Evolutionary conservation across 2,797 vertebrate species (phyloP), one percentile per base, ranked within the genome.

Genomic region (Esox masquinongy): DNA sequence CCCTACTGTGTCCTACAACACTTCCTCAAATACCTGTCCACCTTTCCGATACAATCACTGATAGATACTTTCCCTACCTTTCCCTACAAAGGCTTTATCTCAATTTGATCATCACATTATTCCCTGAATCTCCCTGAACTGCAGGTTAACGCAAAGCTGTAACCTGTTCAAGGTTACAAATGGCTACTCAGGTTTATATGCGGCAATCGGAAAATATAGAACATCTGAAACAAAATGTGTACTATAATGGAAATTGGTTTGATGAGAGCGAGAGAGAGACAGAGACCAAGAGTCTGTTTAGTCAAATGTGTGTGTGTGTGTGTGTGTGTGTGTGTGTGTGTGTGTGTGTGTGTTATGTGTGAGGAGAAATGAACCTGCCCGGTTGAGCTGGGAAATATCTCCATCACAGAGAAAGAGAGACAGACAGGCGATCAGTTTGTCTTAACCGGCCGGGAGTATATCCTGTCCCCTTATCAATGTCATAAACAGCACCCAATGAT

Each of bases 261-360:
- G 79, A 77, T 87, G 76, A 76, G 47, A 76, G 78, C 75, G 76
- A n/a, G n/a, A 67, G 68, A 74, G 75, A 53, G 71, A 77, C 74
- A 73, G 74, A 81, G 74, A 77, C 76, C 63, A 80, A 80, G 71
- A 81, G 68, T 72, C 67, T 68, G 43, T 78, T 73, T 50, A 83
- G 83, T 87, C 83, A 84, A 80, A 84, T 84, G 83, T 85, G 80
- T 85, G 79, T 80, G 80, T 72, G 68, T 64, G 77, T 70, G 74
- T 77, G 69, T 34, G 49, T 72, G 22, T 12, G 22, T 61, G 59
- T 19, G 17, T 1, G 5, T 1, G 50, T 4, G 50, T 6, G 50
- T 6, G 50, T 17, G 17, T 2, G 19, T 6, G 50, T 19, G 50
- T 53, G 1, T 53, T 56, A 56, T 39, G 39, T 43, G 39, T 43